Evolutionary conservation across 1,140 invertebrate genomes (phyloP).

Genomic region (Samia ricini): DNA sequence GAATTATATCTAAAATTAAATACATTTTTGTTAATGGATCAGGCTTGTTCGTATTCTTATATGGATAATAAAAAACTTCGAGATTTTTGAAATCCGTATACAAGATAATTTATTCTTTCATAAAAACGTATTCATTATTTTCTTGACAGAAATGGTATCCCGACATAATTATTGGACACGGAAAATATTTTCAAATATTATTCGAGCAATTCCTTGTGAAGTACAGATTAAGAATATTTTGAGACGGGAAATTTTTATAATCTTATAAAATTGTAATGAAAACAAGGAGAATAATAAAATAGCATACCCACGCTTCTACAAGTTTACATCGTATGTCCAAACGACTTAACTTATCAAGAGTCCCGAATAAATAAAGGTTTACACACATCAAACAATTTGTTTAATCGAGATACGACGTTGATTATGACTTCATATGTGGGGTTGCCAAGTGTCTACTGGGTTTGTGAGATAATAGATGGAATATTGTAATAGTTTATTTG

Average conservation of each 20-base stretch:
- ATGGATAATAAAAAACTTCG: not conserved
- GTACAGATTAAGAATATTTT: not conserved
- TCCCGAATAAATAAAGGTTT: not conserved
- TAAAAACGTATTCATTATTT: not conserved
- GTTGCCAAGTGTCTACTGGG: not conserved
- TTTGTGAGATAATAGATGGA: not conserved
- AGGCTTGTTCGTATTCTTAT: not conserved
- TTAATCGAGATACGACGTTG: not conserved
- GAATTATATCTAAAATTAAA: not conserved
- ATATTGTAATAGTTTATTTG: not conserved
- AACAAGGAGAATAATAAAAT: not conserved
- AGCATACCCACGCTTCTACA: slow-evolving; percentile 32
- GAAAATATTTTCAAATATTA: not conserved
- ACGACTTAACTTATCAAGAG: slow-evolving; percentile 36
- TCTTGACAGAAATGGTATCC: not conserved
- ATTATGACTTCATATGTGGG: not conserved
- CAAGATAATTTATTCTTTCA: not conserved
- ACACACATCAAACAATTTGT: not conserved
- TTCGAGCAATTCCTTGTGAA: not conserved
- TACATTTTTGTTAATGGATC: not conserved
- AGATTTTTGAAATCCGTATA: not conserved
- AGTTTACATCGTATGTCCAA: slow-evolving; percentile 27
- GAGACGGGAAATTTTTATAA: not conserved
- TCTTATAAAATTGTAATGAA: not conserved
- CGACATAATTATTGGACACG: not conserved